Conservation (phyloP, 2,113 vertebrate species). For the Ariopsis seemanni region DNA sequence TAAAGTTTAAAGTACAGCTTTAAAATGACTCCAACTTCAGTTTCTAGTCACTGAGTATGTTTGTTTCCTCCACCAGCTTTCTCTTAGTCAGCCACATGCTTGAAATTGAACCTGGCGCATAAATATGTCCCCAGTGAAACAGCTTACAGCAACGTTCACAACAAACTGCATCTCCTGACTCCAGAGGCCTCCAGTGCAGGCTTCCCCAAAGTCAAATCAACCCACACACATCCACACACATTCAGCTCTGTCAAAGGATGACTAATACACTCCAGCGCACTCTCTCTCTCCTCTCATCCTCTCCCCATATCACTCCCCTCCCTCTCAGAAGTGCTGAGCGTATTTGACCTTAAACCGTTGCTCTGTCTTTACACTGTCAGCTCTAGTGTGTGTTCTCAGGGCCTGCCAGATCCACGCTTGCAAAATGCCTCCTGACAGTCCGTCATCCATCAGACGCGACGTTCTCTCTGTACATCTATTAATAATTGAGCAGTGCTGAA, state of each 20-base stretch:
- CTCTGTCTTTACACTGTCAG: constrained; percentile 67
- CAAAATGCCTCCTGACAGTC: constrained; percentile 68
- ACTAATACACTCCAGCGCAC: constrained; percentile 45
- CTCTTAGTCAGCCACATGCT: constrained; percentile 37
- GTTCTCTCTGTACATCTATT: constrained; percentile 72
- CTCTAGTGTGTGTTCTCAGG: constrained; percentile 62
- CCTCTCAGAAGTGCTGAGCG: constrained; percentile 51
- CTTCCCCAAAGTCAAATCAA: constrained; percentile 42
- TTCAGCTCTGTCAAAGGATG: constrained; percentile 44
- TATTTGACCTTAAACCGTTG: constrained; percentile 72
- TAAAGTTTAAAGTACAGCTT: not conserved
- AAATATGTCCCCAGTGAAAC: constrained; percentile 35
- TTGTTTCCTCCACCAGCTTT: constrained; percentile 8
- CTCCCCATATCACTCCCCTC: constrained; percentile 21
- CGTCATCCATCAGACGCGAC: constrained; percentile 68
- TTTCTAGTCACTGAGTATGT: not conserved
- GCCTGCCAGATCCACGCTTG: constrained; percentile 62
- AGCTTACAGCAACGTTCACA: constrained; percentile 41
- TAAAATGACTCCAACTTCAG: not conserved
- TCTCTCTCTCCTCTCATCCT: constrained; percentile 48
- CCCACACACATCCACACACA: constrained; percentile 33
- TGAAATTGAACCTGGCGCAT: constrained; percentile 19
- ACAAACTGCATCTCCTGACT: constrained; percentile 30
- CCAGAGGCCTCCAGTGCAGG: constrained; percentile 23
- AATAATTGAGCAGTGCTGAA: constrained; percentile 73